Base-by-base conservation (phyloP, 2,797 vertebrate species). In the Leucoraja ocellata region DNA sequence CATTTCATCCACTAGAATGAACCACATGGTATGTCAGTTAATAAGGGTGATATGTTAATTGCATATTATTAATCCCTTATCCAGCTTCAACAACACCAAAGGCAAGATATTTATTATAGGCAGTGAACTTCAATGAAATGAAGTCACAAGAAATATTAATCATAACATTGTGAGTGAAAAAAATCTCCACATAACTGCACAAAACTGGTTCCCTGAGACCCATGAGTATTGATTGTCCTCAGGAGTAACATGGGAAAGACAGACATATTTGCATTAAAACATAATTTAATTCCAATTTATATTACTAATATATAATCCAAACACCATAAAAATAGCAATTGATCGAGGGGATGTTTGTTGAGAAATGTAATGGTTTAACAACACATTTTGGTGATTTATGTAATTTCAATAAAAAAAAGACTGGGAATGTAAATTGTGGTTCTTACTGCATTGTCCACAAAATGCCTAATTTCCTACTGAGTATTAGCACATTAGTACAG, bases 1-100 rank as follows among this genome's bases (percentile, higher is more conserved):
- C 39, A 74, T 46, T 14, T 91, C 36, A 76, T 92, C 71, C 71
- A 74, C 54, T 46, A 71, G 18, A 71, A 76, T 54, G 71, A 92
- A 8, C 13, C 3, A n/a, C 23, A 74, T 16, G 39, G 36, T 28
- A 46, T 76, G 71, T 28, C 71, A 58, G 54, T 92, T 76, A 92
- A 92, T 74, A 76, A 92, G 71, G 73, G 25, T 74, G 65, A 91
- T 91, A 46, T 73, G 32, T 74, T 76, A 76, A 92, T 58, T 58
- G 4, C 23, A 39, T 6, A 92, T 54, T 76, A 28, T 92, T 92
- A 92, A 92, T 92, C 32, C 71, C 39, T 92, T 92, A 58, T 92
- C 90, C 54, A 8, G 18, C 76, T 32, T 74, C 10, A 74, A 74
- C 71, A 92, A 28, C 23, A 92, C 71, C 39, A n/a, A 92, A 74